Evolutionary conservation across 2,113 vertebrate species (phyloP).

Genomic region (Peromyscus leucopus): DNA sequence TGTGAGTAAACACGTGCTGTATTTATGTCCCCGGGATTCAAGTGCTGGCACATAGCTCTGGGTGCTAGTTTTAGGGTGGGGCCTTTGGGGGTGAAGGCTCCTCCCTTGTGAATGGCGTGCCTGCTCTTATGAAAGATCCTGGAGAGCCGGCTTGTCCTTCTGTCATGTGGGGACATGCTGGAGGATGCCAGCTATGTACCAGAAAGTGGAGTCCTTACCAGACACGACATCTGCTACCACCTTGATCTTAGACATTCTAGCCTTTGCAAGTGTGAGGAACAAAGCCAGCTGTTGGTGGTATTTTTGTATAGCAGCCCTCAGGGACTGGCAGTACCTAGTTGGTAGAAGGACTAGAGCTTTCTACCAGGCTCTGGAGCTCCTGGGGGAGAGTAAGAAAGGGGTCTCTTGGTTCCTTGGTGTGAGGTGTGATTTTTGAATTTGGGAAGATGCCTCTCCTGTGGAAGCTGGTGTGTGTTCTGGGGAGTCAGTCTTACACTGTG

Average conservation of each 20-base stretch:
- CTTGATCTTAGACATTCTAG: background rate
- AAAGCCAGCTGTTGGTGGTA: background rate
- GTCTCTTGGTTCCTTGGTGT: background rate
- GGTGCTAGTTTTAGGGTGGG: background rate
- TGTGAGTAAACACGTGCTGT: background rate
- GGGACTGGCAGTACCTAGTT: background rate
- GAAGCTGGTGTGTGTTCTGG: background rate
- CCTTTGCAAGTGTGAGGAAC: background rate
- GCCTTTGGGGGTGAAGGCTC: background rate
- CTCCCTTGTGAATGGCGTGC: background rate
- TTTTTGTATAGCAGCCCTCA: background rate
- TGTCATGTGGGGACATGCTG: background rate
- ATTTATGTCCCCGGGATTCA: background rate
- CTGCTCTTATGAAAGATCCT: background rate
- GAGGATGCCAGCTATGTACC: background rate
- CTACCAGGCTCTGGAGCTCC: background rate
- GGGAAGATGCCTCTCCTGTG: background rate
- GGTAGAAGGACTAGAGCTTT: background rate
- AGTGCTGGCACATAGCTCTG: background rate
- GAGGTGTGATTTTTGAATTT: slow-evolving; percentile 32
- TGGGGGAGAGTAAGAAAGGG: background rate
- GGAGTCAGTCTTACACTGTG: background rate
- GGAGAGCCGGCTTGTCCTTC: background rate
- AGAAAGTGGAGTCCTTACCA: background rate
- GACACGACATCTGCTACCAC: background rate